A percentile compares a stretch with the other conserved stretches of the same genome.
phyloP scores from a whole-genome alignment of 53 echinoderm and acorn worm genomes.

The Mesocentrotus franciscanus region DNA sequence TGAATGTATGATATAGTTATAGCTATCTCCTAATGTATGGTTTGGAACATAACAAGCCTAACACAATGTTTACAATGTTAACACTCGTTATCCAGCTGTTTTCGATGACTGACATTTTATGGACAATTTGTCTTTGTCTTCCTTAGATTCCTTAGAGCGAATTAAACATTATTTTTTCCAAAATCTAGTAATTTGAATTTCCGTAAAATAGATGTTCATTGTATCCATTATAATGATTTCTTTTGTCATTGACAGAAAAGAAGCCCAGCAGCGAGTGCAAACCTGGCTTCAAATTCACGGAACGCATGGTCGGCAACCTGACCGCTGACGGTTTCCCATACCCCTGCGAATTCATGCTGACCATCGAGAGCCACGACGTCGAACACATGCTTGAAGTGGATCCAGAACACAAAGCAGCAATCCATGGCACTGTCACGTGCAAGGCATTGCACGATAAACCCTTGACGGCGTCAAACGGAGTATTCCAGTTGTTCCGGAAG shows the following conservation, averaged over 20 bases:
- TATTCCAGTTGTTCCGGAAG: constrained; percentile 71
- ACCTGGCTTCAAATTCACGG: constrained; percentile 79
- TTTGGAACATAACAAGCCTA: too few species aligned
- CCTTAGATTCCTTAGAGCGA: too few species aligned
- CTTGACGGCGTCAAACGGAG: constrained; percentile 71
- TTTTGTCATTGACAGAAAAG: constrained; percentile 40
- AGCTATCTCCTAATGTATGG: too few species aligned
- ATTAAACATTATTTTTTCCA: too few species aligned
- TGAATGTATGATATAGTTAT: too few species aligned
- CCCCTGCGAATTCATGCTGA: constrained; percentile 72
- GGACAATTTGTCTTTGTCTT: too few species aligned
- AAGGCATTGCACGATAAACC: constrained; percentile 66
- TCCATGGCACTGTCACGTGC: constrained; percentile 77
- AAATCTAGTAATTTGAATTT: not conserved
- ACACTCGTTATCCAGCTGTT: too few species aligned
- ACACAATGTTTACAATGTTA: too few species aligned
- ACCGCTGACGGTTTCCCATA: constrained; percentile 32
- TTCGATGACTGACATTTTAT: too few species aligned
- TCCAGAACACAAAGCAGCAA: constrained; percentile 68
- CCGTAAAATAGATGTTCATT: too few species aligned
- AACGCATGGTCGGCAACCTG: constrained; percentile 74
- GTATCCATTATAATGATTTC: not conserved
- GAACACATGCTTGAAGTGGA: constrained; percentile 72
- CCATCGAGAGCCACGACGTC: constrained; percentile 72
- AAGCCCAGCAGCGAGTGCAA: constrained; percentile 5